Conservation (phyloP, 2,888 invertebrate genomes). For the Saturnia pavonia region DNA sequence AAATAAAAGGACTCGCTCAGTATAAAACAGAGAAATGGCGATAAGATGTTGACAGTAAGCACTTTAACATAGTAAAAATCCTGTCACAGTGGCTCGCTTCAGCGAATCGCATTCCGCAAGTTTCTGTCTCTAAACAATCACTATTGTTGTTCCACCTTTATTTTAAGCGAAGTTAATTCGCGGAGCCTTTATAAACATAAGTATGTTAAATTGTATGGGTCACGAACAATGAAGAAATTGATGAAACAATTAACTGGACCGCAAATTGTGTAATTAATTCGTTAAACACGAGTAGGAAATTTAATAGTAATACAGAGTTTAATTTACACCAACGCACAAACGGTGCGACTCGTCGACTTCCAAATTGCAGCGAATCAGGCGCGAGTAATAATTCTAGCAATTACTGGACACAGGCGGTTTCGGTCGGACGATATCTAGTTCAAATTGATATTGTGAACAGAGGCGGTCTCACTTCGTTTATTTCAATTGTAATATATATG, state of each 20-base stretch:
- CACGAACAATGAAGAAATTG: neutral
- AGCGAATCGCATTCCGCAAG: neutral
- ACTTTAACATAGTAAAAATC: no score
- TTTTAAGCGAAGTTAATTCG: neutral
- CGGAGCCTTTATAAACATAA: no score
- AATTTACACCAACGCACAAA: neutral
- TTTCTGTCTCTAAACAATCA: neutral
- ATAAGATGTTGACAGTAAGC: neutral
- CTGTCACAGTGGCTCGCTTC: neutral
- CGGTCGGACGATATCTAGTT: constrained; percentile 27
- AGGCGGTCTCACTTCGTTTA: neutral
- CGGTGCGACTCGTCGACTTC: constrained; percentile 17
- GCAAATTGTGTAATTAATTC: neutral
- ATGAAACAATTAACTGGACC: neutral
- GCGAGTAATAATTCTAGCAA: constrained; percentile 33
- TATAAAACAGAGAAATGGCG: neutral
- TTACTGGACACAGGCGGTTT: constrained; percentile 31
- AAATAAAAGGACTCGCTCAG: no score
- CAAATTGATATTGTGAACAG: constrained; percentile 22
- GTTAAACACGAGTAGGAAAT: neutral
- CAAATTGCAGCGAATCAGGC: constrained; percentile 29
- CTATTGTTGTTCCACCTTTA: neutral
- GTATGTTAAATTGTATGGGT: no score
- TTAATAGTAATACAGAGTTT: constrained; percentile 20
- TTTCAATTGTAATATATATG: neutral